These are phyloP conservation scores for Andrena marginata DNA, from an alignment of 2,888 invertebrate genomes.

Conservation along the genomic window DNA sequence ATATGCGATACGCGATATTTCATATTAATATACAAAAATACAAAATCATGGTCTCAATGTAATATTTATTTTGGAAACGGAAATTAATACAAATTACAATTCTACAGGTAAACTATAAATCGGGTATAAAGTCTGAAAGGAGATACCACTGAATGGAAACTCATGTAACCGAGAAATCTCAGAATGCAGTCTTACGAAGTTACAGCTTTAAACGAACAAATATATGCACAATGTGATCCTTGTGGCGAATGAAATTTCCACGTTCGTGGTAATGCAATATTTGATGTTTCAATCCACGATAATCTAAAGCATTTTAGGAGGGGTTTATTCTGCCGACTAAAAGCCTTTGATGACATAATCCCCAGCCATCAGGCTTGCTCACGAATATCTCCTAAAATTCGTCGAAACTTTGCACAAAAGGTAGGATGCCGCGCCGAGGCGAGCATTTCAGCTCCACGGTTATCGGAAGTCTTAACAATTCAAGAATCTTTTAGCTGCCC, in stretches of 20 bases:
- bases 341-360: slow-evolving; percentile 46
- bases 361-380: slow-evolving; percentile 25
- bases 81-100: too few relatives aligned
- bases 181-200: background rate
- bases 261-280: slow-evolving; percentile 16
- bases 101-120: too few relatives aligned
- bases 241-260: background rate
- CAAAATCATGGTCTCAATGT: too few relatives aligned
- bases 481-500: slow-evolving; percentile 15
- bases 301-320: slow-evolving; percentile 42
- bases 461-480: slow-evolving; percentile 50
- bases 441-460: slow-evolving; percentile 17
- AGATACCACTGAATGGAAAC: too few relatives aligned
- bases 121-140: too few relatives aligned
- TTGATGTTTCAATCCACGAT: slow-evolving; percentile 37
- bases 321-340: slow-evolving; percentile 42
- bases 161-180: too few relatives aligned
- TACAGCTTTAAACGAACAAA: background rate
- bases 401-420: slow-evolving; percentile 22
- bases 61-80: too few relatives aligned
- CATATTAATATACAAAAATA: too few relatives aligned
- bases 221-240: background rate
- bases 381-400: slow-evolving; percentile 34
- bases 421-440: background rate
- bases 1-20: too few relatives aligned